A percentile compares a stretch with the other conserved stretches of the same genome.
phyloP scores from a whole-genome alignment of 1,140 invertebrate species.

The Monomorium pharaonis region DNA sequence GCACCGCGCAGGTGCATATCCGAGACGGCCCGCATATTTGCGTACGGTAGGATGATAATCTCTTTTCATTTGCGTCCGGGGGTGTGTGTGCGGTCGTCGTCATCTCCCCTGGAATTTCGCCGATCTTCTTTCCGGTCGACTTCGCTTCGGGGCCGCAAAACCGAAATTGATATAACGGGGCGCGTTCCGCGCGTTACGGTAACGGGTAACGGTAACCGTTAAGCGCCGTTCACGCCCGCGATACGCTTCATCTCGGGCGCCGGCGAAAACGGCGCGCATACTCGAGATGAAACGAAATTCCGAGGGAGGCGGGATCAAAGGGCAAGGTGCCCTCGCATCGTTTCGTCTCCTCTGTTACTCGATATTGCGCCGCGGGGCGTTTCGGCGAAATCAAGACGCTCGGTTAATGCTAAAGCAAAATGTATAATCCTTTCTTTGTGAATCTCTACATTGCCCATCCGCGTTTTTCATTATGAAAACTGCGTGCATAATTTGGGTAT shows the following conservation, averaged over 20 bases:
- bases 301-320: slow-evolving; percentile 52
- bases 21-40: slow-evolving; percentile 26
- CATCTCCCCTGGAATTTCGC: slow-evolving; percentile 15
- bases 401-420: slow-evolving; percentile 28
- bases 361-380: slow-evolving; percentile 48
- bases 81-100: neutral
- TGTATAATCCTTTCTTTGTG: neutral
- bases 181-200: slow-evolving; percentile 73
- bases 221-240: slow-evolving; percentile 64
- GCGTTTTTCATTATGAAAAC: slow-evolving; percentile 18
- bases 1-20: slow-evolving; percentile 30
- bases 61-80: slow-evolving; percentile 37
- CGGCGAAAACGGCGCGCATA: neutral
- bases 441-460: neutral
- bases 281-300: slow-evolving; percentile 55
- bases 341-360: slow-evolving; percentile 57
- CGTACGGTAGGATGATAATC: slow-evolving; percentile 42
- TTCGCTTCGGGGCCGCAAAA: slow-evolving; percentile 45
- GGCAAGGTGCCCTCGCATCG: slow-evolving; percentile 36
- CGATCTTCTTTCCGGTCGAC: slow-evolving; percentile 46
- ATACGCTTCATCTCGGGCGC: slow-evolving; percentile 37
- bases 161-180: slow-evolving; percentile 74
- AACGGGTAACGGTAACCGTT: slow-evolving; percentile 77
- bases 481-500: slow-evolving; percentile 21
- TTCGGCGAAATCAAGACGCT: slow-evolving; percentile 42